Evolutionary conservation across 2,888 invertebrate species (phyloP), one percentile per base, ranked within the genome.

Genomic region (Tetramorium bicarinatum): DNA sequence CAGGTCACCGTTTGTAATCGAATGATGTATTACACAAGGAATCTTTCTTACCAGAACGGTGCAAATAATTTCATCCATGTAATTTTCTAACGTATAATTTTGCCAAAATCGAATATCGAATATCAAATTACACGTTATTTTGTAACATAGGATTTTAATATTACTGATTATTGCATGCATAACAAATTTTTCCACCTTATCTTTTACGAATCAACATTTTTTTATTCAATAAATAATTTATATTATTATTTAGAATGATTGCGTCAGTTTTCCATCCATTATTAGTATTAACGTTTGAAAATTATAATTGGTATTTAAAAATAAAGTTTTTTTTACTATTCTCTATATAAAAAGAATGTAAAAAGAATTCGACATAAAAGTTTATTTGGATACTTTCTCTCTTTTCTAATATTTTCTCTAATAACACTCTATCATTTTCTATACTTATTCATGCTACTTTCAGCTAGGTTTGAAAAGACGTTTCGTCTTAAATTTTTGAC

Each of bases 1-100:
- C 82, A 59, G 85, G 85, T 87, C 86, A 76, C 13, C 47, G 69
- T 62, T 82, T 56, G 67, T 64, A 77, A 67, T 71, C 21, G 59
- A 59, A 86, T 44, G 47, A 38, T 29, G n/a, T 54, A 18, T 72
- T 56, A 29, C 11, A 15, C 0, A 47, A 41, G n/a, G 11, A 72
- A 47, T 56, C 7, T 54, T 64, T 29, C 11, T 54, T 34, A 52
- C 8, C 29, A 38, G 9, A 77, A 7, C 9, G 54, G 0, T 7
- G 38, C 7, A 38, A 66, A n/a, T 62, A 59, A 59, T 61, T 47
- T 18, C 47, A 59, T 44, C 13, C 41, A 18, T 49, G 0, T 66
- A 54, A 66, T 54, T 44, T 56, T 67, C 56, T 56, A 56, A 67
- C 21, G 15, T 69, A 21, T 67, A 54, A 79, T 79, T 79, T 56